Evolutionary conservation across 2,113 vertebrate species (phyloP).

Genomic region (Cnemophilus loriae): DNA sequence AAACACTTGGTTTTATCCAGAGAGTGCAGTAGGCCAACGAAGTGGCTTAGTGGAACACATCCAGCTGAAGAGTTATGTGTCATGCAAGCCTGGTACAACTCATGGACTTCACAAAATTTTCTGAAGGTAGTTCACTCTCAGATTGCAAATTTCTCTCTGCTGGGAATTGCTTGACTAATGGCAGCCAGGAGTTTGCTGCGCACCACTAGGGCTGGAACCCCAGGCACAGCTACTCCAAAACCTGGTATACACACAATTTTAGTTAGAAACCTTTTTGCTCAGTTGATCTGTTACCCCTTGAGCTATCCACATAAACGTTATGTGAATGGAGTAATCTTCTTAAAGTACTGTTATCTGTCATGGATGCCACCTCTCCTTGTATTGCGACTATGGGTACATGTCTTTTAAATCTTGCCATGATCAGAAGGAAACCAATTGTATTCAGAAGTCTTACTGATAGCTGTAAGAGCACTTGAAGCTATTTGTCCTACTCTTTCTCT

Average conservation of each 20-base stretch:
- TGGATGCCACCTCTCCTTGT: background rate
- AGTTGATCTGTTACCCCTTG: background rate
- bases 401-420: background rate
- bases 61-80: background rate
- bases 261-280: background rate
- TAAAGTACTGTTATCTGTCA: background rate
- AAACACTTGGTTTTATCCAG: background rate
- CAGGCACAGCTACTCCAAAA: background rate
- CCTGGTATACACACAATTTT: background rate
- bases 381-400: rapidly evolving
- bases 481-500: background rate
- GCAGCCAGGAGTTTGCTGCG: rapidly evolving
- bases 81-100: background rate
- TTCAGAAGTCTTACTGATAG: background rate
- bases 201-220: background rate
- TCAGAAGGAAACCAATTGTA: background rate
- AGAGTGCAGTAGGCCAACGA: rapidly evolving
- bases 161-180: background rate
- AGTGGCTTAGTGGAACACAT: background rate
- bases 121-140: background rate
- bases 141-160: background rate
- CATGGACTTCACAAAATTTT: background rate
- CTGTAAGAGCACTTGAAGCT: background rate
- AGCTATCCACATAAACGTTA: background rate
- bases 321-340: background rate